These are phyloP conservation scores for Recurvirostra avosetta DNA, from an alignment of 2,113 vertebrate species.

Conservation along the genomic window DNA sequence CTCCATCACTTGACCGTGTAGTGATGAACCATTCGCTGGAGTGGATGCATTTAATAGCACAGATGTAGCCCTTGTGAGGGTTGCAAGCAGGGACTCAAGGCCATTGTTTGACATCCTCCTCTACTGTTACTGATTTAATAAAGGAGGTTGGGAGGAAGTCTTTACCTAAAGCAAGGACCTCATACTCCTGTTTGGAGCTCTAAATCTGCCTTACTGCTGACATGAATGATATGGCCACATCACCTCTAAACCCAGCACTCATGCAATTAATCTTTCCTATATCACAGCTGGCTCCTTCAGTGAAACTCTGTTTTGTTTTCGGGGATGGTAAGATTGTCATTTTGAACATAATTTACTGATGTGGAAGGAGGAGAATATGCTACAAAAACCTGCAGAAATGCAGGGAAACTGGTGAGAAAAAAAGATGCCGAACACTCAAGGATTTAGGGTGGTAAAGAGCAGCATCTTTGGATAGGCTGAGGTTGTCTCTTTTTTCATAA, in stretches of 20 bases:
- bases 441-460: background rate
- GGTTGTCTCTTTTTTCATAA: background rate
- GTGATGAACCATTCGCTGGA: background rate
- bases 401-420: background rate
- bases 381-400: background rate
- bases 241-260: background rate
- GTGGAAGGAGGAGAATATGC: background rate
- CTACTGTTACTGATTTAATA: background rate
- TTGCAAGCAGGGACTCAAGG: background rate
- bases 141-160: background rate
- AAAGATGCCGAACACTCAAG: background rate
- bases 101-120: background rate
- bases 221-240: background rate
- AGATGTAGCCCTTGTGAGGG: background rate
- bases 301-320: background rate
- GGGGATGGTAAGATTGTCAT: background rate
- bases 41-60: background rate
- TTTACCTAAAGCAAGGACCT: background rate
- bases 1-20: background rate
- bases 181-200: background rate
- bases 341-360: background rate
- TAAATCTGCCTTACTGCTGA: background rate
- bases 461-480: background rate
- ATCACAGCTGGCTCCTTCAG: background rate
- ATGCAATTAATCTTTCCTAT: background rate